Conservation (phyloP, 2,113 vertebrate species). For the Poeciliopsis turrubarensis region DNA sequence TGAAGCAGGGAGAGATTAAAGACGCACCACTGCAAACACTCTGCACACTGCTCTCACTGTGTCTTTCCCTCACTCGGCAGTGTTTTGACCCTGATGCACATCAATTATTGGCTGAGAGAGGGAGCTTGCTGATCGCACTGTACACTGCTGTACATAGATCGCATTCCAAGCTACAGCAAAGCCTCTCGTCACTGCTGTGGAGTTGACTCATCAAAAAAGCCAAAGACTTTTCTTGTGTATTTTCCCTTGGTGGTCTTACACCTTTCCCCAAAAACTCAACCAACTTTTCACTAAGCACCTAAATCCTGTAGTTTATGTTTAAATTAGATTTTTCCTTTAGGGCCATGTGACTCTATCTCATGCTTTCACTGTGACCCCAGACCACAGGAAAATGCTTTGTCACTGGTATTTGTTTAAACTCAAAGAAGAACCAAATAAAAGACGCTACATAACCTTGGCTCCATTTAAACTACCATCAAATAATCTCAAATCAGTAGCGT, state of each 20-base stretch:
- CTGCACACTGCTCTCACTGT: conserved; percentile 56
- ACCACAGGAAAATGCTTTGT: conserved; percentile 46
- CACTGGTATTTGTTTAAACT: conserved; percentile 36
- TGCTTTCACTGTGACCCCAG: conserved; percentile 38
- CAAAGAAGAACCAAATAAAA: conserved; percentile 21
- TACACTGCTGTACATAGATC: conserved; percentile 44
- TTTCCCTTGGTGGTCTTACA: neutral
- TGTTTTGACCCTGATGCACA: conserved; percentile 63
- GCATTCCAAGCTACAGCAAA: conserved; percentile 55
- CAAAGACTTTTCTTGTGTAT: conserved; percentile 9
- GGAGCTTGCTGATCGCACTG: conserved; percentile 54
- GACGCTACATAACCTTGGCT: conserved; percentile 49
- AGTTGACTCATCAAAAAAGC: conserved; percentile 53
- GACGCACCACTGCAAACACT: conserved; percentile 78
- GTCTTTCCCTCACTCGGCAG: conserved; percentile 37
- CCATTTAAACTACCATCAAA: conserved; percentile 32
- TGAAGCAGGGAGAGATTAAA: conserved; percentile 83
- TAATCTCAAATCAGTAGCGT: conserved; percentile 16
- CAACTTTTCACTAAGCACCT: neutral
- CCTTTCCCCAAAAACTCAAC: neutral
- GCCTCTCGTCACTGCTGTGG: conserved; percentile 34
- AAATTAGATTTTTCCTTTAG: conserved; percentile 29
- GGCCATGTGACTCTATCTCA: conserved; percentile 47
- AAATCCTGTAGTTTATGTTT: conserved; percentile 23
- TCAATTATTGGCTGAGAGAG: conserved; percentile 58